Base-by-base conservation (phyloP, 2,888 invertebrate genomes). In the Acholoe squamosa region DNA sequence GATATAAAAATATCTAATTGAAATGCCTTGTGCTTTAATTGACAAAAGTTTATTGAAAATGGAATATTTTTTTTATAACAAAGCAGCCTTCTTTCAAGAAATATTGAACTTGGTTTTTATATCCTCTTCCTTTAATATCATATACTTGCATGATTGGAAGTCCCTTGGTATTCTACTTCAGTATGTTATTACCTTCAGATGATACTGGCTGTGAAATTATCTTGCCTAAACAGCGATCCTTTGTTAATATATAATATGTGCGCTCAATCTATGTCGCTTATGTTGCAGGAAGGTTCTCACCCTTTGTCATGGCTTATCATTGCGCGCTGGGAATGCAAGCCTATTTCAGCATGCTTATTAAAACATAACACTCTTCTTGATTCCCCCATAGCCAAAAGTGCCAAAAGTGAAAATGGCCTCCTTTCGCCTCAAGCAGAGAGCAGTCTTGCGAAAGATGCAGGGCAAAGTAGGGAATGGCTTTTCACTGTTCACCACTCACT, bases 381-480 rank as follows among this genome's bases (percentile, higher is more conserved):
- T 80, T 19, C 80, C 43, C 80, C 43, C 22, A 16, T 80, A 80
- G 80, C 80, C 34, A 28, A 76, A 76, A 28, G 28, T 7, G 76
- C 76, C 76, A 34, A 33, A 22, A 19, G 7, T 34, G 80, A 80
- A 43, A 80, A 80, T 80, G 80, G 80, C 80, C 33, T 80, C 80
- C 0, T 80, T 22, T 43, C 80, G 80, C 3, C 34, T 80, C 14
- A 80, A 80, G 80, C 80, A 80, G n/a, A 33, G 22, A 19, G 0
- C 34, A 33, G 22, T 80, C 33, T 43, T 80, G 33, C 80, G 43
- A 80, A 22, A 19, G 61, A 1, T 61, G 80, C 43, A 33, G 3
- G 43, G 43, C 43, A 33, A 43, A 80, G 80, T 80, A 80, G 80
- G 80, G 34, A 80, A 80, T 43, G 76, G 14, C 71, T 71, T 71